Evolutionary conservation across 1,140 invertebrate species (phyloP).

Genomic region (Ips typographus): DNA sequence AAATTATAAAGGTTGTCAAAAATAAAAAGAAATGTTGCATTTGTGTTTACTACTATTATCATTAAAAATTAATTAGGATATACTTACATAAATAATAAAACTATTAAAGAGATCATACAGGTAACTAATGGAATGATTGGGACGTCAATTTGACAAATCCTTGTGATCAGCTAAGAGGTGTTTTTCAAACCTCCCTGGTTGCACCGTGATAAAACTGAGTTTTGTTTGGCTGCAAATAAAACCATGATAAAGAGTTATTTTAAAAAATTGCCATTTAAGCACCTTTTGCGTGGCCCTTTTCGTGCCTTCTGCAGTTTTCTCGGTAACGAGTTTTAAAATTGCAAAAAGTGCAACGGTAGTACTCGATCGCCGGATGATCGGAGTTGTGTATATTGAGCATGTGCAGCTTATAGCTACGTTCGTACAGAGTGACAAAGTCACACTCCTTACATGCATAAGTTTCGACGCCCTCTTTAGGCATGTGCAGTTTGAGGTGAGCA

Average conservation of each 20-base stretch:
- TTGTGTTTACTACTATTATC: too few relatives aligned
- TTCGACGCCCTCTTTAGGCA: constrained; percentile 23
- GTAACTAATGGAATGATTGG: too few relatives aligned
- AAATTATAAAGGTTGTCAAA: too few relatives aligned
- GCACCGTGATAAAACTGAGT: constrained; percentile 18
- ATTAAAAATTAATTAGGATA: too few relatives aligned
- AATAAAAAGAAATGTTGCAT: too few relatives aligned
- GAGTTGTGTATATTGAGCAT: constrained; percentile 21
- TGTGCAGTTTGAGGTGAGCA: constrained; percentile 19
- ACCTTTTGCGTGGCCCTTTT: constrained; percentile 10
- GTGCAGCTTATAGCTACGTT: constrained; percentile 19
- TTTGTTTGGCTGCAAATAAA: constrained; percentile 4
- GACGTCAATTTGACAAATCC: too few relatives aligned
- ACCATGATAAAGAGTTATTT: too few relatives aligned
- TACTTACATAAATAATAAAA: too few relatives aligned
- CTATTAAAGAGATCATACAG: too few relatives aligned
- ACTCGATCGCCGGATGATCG: constrained; percentile 20
- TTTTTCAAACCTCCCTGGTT: constrained; percentile 16
- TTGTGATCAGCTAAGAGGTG: background rate
- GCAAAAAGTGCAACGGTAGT: constrained; percentile 24
- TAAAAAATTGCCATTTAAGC: background rate
- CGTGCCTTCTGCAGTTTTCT: constrained; percentile 24
- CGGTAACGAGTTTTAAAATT: constrained; percentile 18
- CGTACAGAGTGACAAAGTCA: constrained; percentile 19
- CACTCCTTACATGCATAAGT: constrained; percentile 20